phyloP scores from a whole-genome alignment of 2,113 vertebrate species.

The Nyctereutes procyonoides region DNA sequence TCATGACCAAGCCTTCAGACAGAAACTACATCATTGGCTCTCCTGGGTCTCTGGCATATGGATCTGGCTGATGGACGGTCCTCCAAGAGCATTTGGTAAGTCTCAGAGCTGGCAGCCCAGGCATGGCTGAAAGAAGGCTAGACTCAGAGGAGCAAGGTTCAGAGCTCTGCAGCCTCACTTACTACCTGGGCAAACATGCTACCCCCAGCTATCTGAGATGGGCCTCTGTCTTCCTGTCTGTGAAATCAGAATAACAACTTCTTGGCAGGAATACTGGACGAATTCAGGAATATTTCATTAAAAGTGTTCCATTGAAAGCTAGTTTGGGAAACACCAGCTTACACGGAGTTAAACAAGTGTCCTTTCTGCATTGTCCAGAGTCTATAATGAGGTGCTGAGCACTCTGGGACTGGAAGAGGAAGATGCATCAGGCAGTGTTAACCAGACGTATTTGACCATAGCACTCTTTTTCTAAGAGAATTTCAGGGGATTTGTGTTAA shows the following conservation, averaged over 20 bases:
- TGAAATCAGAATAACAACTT: background rate
- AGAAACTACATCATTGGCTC: background rate
- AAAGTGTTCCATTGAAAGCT: background rate
- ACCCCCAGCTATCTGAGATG: background rate
- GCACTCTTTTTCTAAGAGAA: background rate
- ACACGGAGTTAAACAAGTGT: background rate
- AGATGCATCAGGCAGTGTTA: background rate
- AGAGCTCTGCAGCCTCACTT: background rate
- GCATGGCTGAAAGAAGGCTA: background rate
- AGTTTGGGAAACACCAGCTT: background rate
- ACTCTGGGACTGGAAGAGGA: background rate
- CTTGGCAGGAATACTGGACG: background rate
- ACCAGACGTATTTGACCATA: background rate
- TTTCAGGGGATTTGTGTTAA: conserved; percentile 23
- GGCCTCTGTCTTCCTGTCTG: background rate
- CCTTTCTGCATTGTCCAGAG: background rate
- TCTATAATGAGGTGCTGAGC: background rate
- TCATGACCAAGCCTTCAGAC: background rate
- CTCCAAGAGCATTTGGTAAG: background rate
- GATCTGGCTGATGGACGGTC: background rate
- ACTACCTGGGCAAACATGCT: background rate
- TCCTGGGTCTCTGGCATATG: background rate
- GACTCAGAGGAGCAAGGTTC: background rate
- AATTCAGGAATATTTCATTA: background rate
- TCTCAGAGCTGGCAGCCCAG: background rate